Base-by-base conservation (phyloP, 2,113 vertebrate species). In the Brachyhypopomus occidentalis region DNA sequence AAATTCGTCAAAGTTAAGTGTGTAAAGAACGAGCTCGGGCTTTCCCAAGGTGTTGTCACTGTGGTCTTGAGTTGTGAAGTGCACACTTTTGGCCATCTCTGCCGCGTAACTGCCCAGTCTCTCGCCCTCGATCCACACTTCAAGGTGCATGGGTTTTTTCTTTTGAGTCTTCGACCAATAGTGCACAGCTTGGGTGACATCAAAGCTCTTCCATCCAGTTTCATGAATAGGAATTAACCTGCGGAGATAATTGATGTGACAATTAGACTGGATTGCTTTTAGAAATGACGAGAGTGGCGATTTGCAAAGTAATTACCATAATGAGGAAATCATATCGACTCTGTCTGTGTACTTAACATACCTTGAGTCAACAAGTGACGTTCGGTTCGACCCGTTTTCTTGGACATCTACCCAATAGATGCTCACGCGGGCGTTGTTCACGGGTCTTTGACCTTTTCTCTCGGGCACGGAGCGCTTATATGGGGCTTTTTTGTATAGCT, bases 141-240 rank as follows among this genome's bases (percentile, higher is more conserved):
- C 95, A 89, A 99, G 93, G 84, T 97, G 89, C 95, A 99, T 95
- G 0, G 96, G 94, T 80, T 89, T 91, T 25, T 27, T 87, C 79
- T 88, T 89, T 78, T 89, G 87, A n/a, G 85, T 90, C 76, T 92
- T 92, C 83, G 95, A 94, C 97, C 98, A 99, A 90, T 95, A 95
- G 70, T 95, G 96, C 85, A 99, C 95, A 0, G 96, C 98, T 88
- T 98, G 95, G 0, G 97, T 98, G 90, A 99, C 97, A 45, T 99
- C 98, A 71, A 99, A 97, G 92, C 95, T 95, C 88, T 91, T 96
- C 98, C 98, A 99, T 85, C 97, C 97, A 0, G 94, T 95, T 80
- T 97, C 95, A 4, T 92, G 92, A 71, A 98, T 90, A 34, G 96
- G 93, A 86, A 99, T 93, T 90, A 97, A 92, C 92, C 98, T 99